A percentile compares a stretch with the other conserved stretches of the same genome.
These are phyloP conservation scores for Peromyscus leucopus DNA, from an alignment of 2,113 vertebrate species.

Conservation along the genomic window DNA sequence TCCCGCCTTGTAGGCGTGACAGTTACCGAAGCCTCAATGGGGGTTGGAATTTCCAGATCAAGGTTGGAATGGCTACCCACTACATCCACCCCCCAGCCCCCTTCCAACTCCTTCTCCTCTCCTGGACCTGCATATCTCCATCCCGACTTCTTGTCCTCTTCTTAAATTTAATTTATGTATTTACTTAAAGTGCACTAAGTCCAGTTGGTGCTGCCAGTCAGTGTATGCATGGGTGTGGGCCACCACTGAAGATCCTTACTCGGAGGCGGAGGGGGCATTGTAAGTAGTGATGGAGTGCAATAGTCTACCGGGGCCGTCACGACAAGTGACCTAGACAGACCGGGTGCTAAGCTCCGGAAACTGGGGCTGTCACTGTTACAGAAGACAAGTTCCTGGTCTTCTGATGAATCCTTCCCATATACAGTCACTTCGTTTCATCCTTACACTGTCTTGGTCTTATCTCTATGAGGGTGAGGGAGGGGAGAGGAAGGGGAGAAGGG, in stretches of 20 bases:
- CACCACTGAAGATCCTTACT: neutral
- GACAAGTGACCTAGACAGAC: neutral
- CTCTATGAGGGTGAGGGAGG: neutral
- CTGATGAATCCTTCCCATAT: neutral
- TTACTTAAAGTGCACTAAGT: neutral
- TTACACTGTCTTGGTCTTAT: neutral
- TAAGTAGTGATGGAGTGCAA: neutral
- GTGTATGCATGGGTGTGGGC: neutral
- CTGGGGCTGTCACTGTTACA: slow-evolving; percentile 1
- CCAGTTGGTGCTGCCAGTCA: neutral
- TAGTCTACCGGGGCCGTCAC: neutral
- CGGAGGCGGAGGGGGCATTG: neutral
- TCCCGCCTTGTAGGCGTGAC: too few species aligned
- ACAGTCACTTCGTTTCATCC: neutral
- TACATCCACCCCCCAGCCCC: too few species aligned
- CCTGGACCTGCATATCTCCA: neutral
- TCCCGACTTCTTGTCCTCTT: neutral
- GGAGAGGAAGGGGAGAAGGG: accelerated
- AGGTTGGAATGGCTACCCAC: too few species aligned
- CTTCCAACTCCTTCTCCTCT: neutral
- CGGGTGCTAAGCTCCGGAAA: neutral
- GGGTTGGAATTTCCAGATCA: too few species aligned
- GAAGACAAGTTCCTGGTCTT: slow-evolving; percentile 4
- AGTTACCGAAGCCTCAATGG: too few species aligned
- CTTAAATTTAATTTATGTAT: neutral